These are phyloP conservation scores for Raja brachyura DNA, from an alignment of 2,113 vertebrate genomes.

Conservation along the genomic window DNA sequence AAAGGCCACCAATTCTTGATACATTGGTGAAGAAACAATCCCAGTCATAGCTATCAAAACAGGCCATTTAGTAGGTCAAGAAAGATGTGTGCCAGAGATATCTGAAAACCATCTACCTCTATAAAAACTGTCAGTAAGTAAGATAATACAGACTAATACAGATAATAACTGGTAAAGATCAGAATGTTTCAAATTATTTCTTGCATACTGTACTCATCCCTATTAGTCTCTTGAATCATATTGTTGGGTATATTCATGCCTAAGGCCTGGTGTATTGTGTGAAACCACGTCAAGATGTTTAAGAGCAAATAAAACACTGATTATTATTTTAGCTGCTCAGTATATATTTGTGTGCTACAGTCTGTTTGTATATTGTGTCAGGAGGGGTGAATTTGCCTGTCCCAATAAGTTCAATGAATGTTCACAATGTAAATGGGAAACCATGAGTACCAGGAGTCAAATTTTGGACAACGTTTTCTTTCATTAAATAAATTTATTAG, in stretches of 20 bases:
- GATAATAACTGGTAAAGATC: not conserved
- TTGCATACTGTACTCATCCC: not conserved
- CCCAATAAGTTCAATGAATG: slow-evolving; percentile 9
- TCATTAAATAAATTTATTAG: slow-evolving; percentile 6
- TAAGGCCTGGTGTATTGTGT: not conserved
- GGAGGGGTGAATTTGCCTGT: not conserved
- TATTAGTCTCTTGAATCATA: not conserved
- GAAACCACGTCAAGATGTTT: slow-evolving; percentile 10
- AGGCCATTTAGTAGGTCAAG: not conserved
- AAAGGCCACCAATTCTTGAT: too few species aligned
- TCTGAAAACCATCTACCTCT: too few species aligned
- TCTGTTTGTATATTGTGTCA: not conserved
- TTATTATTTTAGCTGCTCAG: not conserved
- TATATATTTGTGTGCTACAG: not conserved
- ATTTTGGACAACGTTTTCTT: not conserved
- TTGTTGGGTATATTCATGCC: not conserved
- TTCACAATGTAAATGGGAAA: not conserved
- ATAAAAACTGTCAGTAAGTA: not conserved
- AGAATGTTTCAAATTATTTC: not conserved
- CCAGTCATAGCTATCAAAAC: too few species aligned
- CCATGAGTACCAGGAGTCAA: not conserved
- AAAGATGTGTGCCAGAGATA: not conserved
- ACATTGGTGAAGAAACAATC: not conserved
- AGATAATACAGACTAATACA: not conserved
- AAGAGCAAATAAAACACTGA: slow-evolving; percentile 12